Base-by-base conservation (phyloP, 1,140 invertebrate species). In the Musca vetustissima region DNA sequence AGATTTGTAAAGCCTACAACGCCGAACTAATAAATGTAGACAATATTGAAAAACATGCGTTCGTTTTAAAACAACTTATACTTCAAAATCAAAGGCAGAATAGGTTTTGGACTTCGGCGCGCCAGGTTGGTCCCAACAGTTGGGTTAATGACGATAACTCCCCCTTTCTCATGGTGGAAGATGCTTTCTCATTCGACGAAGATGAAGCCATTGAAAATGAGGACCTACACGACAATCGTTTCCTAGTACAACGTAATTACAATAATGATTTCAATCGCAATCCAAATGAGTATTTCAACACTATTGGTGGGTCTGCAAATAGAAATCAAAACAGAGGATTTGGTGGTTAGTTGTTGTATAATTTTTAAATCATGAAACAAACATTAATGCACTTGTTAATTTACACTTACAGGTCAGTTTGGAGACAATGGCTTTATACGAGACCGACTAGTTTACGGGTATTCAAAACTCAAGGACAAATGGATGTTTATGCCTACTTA, bases 111-210 rank as follows among this genome's bases (percentile, higher is more conserved):
- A 90, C 92, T 24, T 91, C 92, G 21, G 89, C 89, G 1, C 87
- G 87, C 52, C 91, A 93, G 76, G 87, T 89, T 57, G 87, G 88
- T 1, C 88, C 89, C 4, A 90, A 90, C 53, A 89, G 88, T 69
- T 97, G 94, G 93, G 82, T 89, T 0, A 97, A 96, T 83, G 92
- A 94, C n/a, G 94, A 96, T 84, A 89, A 88, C 22, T 87, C 89
- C 11, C 89, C 90, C 66, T 82, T 96, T 21, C 81, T 86, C 47
- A 91, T 92, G 72, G 87, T 95, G 79, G 93, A 96, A 70, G 91
- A 91, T 82, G 91, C 93, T 1, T 93, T 96, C 78, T 85, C 95
- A 66, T 90, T 85, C 73, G 79, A 79, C 69, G 81, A 80, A 59
- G 67, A 74, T 1, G 72, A 75, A 28, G 69, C 74, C 0, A 59